phyloP scores from a whole-genome alignment of 1,140 invertebrate genomes.

The Penaeus chinensis region DNA sequence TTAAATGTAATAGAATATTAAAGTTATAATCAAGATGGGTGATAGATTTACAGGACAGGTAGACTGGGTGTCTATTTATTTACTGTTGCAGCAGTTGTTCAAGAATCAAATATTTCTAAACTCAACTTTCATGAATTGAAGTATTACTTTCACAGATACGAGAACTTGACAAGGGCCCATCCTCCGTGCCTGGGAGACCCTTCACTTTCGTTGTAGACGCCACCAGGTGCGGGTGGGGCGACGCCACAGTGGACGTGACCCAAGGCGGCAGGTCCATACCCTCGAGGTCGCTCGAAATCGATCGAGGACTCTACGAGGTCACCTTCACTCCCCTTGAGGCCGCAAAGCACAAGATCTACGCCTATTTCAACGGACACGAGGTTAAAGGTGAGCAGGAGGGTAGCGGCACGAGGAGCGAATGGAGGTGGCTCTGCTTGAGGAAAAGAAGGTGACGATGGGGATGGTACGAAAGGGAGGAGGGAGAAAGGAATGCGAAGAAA shows the following conservation, averaged over 20 bases:
- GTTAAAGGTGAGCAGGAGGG: conserved; percentile 82
- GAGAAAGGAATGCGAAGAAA: no score
- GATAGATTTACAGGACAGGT: no score
- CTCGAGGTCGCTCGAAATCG: conserved; percentile 84
- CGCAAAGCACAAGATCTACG: conserved; percentile 92
- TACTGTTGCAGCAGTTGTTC: no score
- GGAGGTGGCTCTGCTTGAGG: no score
- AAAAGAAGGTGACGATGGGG: no score
- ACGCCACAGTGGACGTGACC: conserved; percentile 89
- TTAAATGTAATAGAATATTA: no score
- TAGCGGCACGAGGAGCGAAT: neutral
- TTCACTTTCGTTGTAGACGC: conserved; percentile 86
- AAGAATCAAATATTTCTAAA: conserved; percentile 25
- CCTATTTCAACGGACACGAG: conserved; percentile 95
- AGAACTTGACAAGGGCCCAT: conserved; percentile 81
- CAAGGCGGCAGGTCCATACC: conserved; percentile 78
- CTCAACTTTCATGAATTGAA: conserved; percentile 52
- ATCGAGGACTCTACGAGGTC: conserved; percentile 84
- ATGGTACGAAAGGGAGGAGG: no score
- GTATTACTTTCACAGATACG: conserved; percentile 69
- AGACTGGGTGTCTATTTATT: no score
- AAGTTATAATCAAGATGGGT: no score
- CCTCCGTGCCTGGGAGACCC: conserved; percentile 80
- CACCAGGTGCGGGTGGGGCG: conserved; percentile 83
- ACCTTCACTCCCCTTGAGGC: conserved; percentile 89